Conservation (phyloP, 2,888 invertebrate species). For the Prenolepis imparis region DNA sequence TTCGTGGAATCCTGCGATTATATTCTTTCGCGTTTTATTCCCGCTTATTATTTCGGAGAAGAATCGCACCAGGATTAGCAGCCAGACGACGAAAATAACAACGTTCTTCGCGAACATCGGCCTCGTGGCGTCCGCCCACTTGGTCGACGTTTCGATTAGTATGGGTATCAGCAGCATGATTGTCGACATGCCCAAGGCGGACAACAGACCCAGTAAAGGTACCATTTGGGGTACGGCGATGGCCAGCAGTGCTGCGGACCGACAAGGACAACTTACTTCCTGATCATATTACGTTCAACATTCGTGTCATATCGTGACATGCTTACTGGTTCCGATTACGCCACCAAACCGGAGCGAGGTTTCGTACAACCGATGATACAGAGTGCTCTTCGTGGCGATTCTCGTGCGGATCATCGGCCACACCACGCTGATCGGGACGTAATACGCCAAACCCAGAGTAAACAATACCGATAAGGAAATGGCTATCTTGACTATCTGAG, state of each 20-base stretch:
- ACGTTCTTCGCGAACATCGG: slow-evolving; percentile 79
- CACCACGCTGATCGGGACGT: slow-evolving; percentile 89
- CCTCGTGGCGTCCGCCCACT: slow-evolving; percentile 74
- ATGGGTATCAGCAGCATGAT: slow-evolving; percentile 85
- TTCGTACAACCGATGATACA: slow-evolving; percentile 67
- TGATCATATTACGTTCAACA: slow-evolving; percentile 15
- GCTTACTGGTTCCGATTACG: slow-evolving; percentile 79
- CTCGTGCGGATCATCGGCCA: slow-evolving; percentile 87
- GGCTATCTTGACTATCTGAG: slow-evolving; percentile 87
- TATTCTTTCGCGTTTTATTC: background rate
- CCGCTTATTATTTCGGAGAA: background rate
- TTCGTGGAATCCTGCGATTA: background rate
- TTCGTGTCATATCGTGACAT: background rate
- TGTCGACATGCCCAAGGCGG: slow-evolving; percentile 87
- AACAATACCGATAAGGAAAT: slow-evolving; percentile 89
- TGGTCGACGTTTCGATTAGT: slow-evolving; percentile 81
- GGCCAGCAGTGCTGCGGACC: slow-evolving; percentile 86
- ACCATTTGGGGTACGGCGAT: slow-evolving; percentile 88
- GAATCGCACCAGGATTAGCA: slow-evolving; percentile 76
- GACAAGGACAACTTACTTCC: slow-evolving; percentile 30
- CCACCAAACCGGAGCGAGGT: slow-evolving; percentile 79
- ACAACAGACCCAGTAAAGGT: slow-evolving; percentile 88
- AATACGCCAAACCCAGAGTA: slow-evolving; percentile 89
- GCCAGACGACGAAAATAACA: slow-evolving; percentile 77
- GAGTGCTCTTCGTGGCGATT: slow-evolving; percentile 74